Conservation (phyloP, 2,113 vertebrate species). For the Pterophyllum scalare region DNA sequence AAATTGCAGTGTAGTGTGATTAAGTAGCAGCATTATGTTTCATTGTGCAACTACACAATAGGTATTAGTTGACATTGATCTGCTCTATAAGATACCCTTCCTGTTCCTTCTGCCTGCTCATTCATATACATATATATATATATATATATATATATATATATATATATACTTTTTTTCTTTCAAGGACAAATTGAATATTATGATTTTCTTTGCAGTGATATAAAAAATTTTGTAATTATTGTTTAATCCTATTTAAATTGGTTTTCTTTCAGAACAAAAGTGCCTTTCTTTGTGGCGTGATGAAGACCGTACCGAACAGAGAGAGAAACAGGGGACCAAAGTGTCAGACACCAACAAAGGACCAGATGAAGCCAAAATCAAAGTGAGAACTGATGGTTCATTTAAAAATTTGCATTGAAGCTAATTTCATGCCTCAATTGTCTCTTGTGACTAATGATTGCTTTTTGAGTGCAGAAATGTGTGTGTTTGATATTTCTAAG, state of each 20-base stretch:
- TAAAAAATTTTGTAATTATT: not conserved
- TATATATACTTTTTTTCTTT: no score
- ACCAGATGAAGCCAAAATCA: slow-evolving; percentile 99
- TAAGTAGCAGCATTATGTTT: not conserved
- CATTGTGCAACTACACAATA: not conserved
- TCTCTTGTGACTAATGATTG: not conserved
- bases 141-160: no score
- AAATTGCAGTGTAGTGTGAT: not conserved
- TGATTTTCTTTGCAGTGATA: not conserved
- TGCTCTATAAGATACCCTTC: not conserved
- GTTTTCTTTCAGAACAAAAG: slow-evolving; percentile 93
- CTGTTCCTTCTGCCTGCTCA: not conserved
- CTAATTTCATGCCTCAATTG: not conserved
- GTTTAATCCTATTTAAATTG: not conserved
- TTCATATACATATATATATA: not conserved
- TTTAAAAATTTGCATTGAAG: not conserved
- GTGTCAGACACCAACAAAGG: slow-evolving; percentile 99
- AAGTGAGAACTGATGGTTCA: slow-evolving; percentile 80
- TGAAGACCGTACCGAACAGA: slow-evolving; percentile 99
- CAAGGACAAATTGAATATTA: not conserved
- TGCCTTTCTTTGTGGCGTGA: slow-evolving; percentile 99
- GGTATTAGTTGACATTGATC: not conserved
- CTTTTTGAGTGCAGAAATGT: no score
- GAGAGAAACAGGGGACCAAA: slow-evolving; percentile 99
- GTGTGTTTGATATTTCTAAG: not conserved